phyloP scores from a whole-genome alignment of 2,888 invertebrate genomes.

The Disparrhopalites patrizii region DNA sequence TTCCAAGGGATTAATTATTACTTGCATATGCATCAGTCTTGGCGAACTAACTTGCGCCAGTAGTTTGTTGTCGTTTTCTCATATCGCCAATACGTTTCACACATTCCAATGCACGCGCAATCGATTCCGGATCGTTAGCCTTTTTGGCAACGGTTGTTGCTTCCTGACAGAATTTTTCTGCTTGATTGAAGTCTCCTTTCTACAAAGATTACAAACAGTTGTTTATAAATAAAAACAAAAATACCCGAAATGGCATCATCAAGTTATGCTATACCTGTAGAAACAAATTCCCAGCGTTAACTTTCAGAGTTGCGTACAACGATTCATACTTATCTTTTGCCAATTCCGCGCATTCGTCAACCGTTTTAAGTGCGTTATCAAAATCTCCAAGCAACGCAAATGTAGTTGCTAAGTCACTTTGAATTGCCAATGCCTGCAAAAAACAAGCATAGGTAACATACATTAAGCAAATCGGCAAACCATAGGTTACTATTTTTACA shows the following conservation, averaged over 20 bases:
- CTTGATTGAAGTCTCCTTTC: constrained; percentile 46
- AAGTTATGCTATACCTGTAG: constrained; percentile 35
- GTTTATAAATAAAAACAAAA: too few species aligned
- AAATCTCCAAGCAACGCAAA: constrained; percentile 42
- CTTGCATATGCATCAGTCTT: too few species aligned
- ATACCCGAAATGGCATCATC: too few species aligned
- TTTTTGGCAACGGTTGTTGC: constrained; percentile 39
- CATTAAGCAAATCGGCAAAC: background rate
- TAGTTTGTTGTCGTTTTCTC: background rate
- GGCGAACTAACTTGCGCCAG: too few species aligned
- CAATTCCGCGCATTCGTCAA: constrained; percentile 34
- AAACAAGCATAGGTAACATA: background rate
- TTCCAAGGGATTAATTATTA: too few species aligned
- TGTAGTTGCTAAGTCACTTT: constrained; percentile 33
- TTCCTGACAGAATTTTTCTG: constrained; percentile 41
- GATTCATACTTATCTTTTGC: constrained; percentile 37
- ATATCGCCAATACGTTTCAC: constrained; percentile 18
- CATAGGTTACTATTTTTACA: background rate
- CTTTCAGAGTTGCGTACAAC: constrained; percentile 39
- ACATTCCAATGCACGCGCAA: constrained; percentile 42
- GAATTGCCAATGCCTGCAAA: constrained; percentile 26
- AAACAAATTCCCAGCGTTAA: constrained; percentile 45
- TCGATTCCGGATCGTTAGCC: constrained; percentile 39
- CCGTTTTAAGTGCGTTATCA: constrained; percentile 39
- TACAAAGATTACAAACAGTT: too few species aligned